Evolutionary conservation across 2,113 vertebrate species (phyloP), one percentile per base, ranked within the genome.

Genomic region (Seriola rivoliana): DNA sequence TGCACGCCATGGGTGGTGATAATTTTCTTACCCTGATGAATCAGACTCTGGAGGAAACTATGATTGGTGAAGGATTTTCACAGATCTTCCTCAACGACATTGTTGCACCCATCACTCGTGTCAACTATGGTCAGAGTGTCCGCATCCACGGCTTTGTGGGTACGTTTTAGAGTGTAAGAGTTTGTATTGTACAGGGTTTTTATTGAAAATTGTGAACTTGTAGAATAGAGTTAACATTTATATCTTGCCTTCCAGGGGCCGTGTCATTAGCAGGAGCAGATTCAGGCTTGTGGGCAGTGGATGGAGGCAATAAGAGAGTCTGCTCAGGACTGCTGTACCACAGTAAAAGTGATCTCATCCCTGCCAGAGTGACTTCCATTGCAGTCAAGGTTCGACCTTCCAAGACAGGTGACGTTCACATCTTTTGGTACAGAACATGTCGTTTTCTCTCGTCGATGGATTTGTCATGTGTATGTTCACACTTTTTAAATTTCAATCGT

Each of bases 221-320:
- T 71, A 3, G 58, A 60, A 29, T 34, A 23, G 34, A 52, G 23
- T 21, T 40, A 8, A 54, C 8, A 17, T 32, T n/a, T 8, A 2
- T 42, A 32, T 75, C 11, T 79, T 11, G 36, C 83, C 55, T 16
- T 29, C 13, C 58, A 99, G 98, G 98, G 13, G 96, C 95, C 0
- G 95, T 98, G 29, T 96, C 97, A 1, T 73, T 99, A 77, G 87
- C 97, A 0, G 85, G 93, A 5, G 85, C 89, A 0, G 96, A 96
- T 14, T 91, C 97, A 0, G 96, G 94, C 1, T 92, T 97, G 57
- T 99, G 98, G 98, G 93, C 97, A 0, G 95, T 99, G 40, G 96
- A 97, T 86, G 98, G 96, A 19, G 98, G 98, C 0, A 99, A 99
- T 91, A 97, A 97, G 76, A 93, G 93, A 0, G 95, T 99, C 46